A percentile compares a stretch with the other conserved stretches of the same genome.
Conservation (phyloP, 1,140 invertebrate genomes). For the Ericerus pela region DNA sequence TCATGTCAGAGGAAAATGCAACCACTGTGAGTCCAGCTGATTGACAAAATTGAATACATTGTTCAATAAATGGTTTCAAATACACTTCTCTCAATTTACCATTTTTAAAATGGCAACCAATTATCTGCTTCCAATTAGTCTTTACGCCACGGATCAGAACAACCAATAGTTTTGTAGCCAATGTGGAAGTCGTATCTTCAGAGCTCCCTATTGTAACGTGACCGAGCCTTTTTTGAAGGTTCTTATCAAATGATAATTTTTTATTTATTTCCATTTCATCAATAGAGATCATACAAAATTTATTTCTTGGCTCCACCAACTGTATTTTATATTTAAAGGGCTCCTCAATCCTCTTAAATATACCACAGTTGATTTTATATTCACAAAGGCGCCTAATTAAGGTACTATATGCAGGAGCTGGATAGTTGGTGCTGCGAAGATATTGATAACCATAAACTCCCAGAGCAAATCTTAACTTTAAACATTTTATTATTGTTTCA, state of each 20-base stretch:
- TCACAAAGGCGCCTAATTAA: neutral
- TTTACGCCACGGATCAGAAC: neutral
- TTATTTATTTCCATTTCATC: neutral
- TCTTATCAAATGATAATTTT: neutral
- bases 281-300: neutral
- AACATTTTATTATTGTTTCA: neutral
- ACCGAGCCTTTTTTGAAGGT: neutral
- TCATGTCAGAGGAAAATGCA: constrained; percentile 11
- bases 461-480: constrained; percentile 8
- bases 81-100: too few species aligned
- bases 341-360: neutral
- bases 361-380: constrained; percentile 1
- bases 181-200: neutral
- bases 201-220: neutral
- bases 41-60: constrained; percentile 1
- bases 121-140: neutral
- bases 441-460: constrained; percentile 6
- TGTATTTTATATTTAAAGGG: neutral
- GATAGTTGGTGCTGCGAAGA: constrained; percentile 6
- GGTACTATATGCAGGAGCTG: constrained; percentile 6
- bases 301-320: neutral
- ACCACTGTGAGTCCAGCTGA: neutral
- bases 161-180: neutral
- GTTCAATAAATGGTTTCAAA: neutral
- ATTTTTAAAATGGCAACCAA: neutral